phyloP scores from a whole-genome alignment of 2,797 vertebrate species.

The Mus minutoides region DNA sequence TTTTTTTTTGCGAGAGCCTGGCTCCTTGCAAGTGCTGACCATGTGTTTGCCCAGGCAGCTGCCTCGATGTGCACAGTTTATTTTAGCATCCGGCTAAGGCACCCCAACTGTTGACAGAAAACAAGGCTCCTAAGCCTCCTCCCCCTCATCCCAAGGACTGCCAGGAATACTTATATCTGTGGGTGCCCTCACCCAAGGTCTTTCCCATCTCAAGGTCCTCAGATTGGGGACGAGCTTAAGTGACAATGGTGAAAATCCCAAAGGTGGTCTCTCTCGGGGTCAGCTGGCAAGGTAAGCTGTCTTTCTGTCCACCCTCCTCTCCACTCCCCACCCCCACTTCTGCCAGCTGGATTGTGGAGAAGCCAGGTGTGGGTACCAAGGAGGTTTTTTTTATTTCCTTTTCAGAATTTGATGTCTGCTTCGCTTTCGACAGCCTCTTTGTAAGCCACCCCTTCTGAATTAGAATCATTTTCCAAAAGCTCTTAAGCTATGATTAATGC shows the following conservation, averaged over 20 bases:
- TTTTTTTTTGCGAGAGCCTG: slow-evolving; percentile 71
- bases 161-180: not conserved
- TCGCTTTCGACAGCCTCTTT: slow-evolving; percentile 69
- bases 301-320: not conserved
- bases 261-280: not conserved
- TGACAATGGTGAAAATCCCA: not conserved
- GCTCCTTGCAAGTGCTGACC: slow-evolving; percentile 78
- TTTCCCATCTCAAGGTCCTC: slow-evolving; percentile 17
- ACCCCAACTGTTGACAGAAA: slow-evolving; percentile 65
- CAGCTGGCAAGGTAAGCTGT: not conserved
- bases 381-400: slow-evolving; percentile 53
- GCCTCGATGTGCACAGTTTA: slow-evolving; percentile 68
- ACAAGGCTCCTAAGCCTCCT: slow-evolving; percentile 6
- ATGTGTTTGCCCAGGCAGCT: slow-evolving; percentile 79
- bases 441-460: slow-evolving; percentile 77
- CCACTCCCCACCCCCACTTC: not conserved
- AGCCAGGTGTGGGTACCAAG: slow-evolving; percentile 69
- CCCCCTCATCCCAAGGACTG: not conserved
- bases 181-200: not conserved
- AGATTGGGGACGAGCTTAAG: not conserved
- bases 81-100: slow-evolving; percentile 64
- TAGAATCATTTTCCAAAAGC: slow-evolving; percentile 76
- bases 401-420: slow-evolving; percentile 61
- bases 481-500: slow-evolving; percentile 78
- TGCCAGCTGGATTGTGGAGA: slow-evolving; percentile 71